Evolutionary conservation across 2,888 invertebrate genomes (phyloP).

Genomic region (Agapetus fuscipes): DNA sequence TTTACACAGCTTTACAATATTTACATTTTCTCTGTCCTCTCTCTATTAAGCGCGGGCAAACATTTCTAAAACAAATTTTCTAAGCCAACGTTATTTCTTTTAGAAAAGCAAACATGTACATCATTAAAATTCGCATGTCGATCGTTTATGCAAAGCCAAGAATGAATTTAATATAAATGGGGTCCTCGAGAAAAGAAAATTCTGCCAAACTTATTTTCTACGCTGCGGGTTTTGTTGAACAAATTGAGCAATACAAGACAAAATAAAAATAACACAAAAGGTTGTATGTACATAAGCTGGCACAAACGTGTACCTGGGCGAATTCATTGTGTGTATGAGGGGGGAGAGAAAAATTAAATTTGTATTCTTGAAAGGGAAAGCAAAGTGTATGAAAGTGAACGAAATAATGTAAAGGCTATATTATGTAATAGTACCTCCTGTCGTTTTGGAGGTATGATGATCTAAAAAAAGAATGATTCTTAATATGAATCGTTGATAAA

Average conservation of each 20-base stretch:
- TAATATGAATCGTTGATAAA: too few species aligned
- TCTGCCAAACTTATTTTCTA: neutral
- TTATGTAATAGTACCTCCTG: too few species aligned
- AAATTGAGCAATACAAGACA: conserved; percentile 17
- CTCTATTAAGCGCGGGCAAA: too few species aligned
- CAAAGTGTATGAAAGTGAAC: conserved; percentile 14
- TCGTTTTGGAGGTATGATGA: too few species aligned
- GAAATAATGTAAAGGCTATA: too few species aligned
- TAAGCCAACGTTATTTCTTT: too few species aligned
- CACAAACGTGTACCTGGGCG: conserved; percentile 14
- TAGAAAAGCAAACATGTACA: too few species aligned
- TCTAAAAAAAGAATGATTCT: too few species aligned
- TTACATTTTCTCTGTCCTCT: neutral
- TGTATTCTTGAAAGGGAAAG: conserved; percentile 19
- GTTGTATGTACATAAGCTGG: conserved; percentile 14
- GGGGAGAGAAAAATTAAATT: conserved; percentile 19
- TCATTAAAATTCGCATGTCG: neutral
- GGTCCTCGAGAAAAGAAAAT: neutral
- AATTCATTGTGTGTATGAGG: conserved; percentile 14
- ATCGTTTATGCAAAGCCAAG: neutral
- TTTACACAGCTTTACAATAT: neutral
- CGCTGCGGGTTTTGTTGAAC: conserved; percentile 8
- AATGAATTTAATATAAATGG: neutral
- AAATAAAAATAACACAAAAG: conserved; percentile 19
- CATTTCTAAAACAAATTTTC: too few species aligned